These are phyloP conservation scores for Riparia riparia DNA, from an alignment of 2,113 vertebrate genomes.

Conservation along the genomic window DNA sequence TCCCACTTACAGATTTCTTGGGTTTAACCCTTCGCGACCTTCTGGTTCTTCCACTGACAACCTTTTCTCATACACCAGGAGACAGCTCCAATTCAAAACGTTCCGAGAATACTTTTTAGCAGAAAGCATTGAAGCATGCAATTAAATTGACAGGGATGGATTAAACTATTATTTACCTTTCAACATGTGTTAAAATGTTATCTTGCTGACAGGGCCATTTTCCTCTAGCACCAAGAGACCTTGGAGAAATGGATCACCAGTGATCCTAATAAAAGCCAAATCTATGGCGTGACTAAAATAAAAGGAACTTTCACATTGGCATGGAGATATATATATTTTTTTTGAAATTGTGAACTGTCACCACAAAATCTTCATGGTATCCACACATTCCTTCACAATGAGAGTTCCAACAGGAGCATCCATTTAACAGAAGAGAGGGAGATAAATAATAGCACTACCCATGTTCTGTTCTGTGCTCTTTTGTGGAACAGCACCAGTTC, in stretches of 20 bases:
- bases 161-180: neutral
- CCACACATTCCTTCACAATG: neutral
- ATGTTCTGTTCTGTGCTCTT: neutral
- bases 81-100: neutral
- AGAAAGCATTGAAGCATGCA: neutral
- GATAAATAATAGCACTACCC: neutral
- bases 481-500: neutral
- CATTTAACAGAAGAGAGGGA: neutral
- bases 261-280: neutral
- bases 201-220: neutral
- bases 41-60: neutral
- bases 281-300: neutral
- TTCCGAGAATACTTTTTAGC: neutral
- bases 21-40: neutral
- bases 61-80: neutral
- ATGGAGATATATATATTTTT: neutral
- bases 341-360: neutral
- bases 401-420: neutral
- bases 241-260: neutral
- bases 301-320: neutral
- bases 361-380: neutral
- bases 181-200: neutral
- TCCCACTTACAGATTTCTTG: neutral
- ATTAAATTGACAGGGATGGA: neutral
- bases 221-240: neutral